Base-by-base conservation (phyloP, 2,888 invertebrate species). In the Cantharis lateralis region DNA sequence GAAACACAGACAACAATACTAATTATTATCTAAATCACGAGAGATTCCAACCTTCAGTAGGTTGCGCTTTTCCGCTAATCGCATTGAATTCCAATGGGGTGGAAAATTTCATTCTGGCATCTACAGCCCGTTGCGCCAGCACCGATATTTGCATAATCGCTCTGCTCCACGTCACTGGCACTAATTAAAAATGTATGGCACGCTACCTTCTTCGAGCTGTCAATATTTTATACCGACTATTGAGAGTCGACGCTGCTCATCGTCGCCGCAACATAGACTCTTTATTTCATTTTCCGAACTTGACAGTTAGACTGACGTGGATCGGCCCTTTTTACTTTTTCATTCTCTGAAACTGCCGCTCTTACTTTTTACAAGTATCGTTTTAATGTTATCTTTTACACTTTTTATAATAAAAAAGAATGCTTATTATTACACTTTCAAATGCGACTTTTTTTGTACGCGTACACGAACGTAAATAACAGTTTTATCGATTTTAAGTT, bases 131-230 rank as follows among this genome's bases (percentile, higher is more conserved):
- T 78, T 82, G 84, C 84, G 84, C 84, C 83, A 85, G 84, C 84
- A 84, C 83, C 83, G 84, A 83, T 84, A 86, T 87, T 87, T 87
- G 86, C 87, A 87, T 87, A 87, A 87, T 87, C 85, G 86, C 82
- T 82, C 80, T 80, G 84, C 83, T 83, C 78, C 83, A 81, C 84
- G 83, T 84, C 84, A 84, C 84, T 79, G 82, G 73, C 76, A 82
- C 84, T 85, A 87, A 87, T 87, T 87, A 87, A 87, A 87, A 87
- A 87, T 87, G 86, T 86, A 87, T 84, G 83, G 84, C 86, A 84
- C 85, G 84, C 83, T 84, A 84, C 82, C 84, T 84, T 82, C 85
- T 83, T 83, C 82, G 80, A 75, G 78, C 79, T 81, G 82, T 84
- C 85, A 83, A 84, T 83, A 83, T 84, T 84, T 84, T 83, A 84